phyloP scores from a whole-genome alignment of 1,140 invertebrate genomes.

The Choristoneura fumiferana region DNA sequence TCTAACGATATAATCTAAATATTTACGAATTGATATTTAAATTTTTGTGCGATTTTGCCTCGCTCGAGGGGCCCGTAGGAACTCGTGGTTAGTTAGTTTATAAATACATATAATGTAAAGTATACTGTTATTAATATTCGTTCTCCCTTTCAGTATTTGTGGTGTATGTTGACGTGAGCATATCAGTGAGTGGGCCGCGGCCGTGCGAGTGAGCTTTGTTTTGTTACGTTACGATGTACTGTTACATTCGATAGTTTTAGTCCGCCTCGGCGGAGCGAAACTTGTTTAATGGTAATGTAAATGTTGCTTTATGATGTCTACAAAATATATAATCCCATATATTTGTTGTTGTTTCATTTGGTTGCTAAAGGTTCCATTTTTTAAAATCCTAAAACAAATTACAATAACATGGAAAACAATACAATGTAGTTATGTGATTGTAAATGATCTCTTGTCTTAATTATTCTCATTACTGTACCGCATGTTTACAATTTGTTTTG shows the following conservation, averaged over 20 bases:
- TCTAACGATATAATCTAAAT: conserved; percentile 69
- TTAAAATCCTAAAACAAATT: no score
- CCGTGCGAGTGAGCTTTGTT: conserved; percentile 55
- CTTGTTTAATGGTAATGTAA: conserved; percentile 75
- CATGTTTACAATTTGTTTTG: no score
- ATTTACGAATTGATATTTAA: conserved; percentile 74
- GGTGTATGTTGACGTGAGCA: conserved; percentile 51
- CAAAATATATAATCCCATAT: conserved; percentile 79
- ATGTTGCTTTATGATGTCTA: conserved; percentile 79
- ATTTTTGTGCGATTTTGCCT: conserved; percentile 58
- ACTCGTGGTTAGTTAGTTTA: conserved; percentile 70
- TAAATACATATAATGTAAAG: conserved; percentile 72
- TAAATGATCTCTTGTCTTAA: no score
- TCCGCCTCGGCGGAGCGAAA: conserved; percentile 51
- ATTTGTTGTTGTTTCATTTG: conserved; percentile 61
- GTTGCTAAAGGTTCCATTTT: conserved; percentile 1
- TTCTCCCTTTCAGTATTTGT: conserved; percentile 76
- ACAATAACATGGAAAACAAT: not conserved
- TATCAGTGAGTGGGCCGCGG: conserved; percentile 37
- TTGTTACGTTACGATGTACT: conserved; percentile 68
- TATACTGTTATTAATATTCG: conserved; percentile 72
- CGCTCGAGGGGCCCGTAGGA: conserved; percentile 47
- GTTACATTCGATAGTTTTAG: conserved; percentile 77
- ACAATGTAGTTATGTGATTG: not conserved
- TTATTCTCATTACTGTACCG: no score